Percentiles rank a stretch among this genome's conserved stretches.
Evolutionary conservation across 1,140 invertebrate species (phyloP).

Genomic region (Mizuhopecten yessoensis): DNA sequence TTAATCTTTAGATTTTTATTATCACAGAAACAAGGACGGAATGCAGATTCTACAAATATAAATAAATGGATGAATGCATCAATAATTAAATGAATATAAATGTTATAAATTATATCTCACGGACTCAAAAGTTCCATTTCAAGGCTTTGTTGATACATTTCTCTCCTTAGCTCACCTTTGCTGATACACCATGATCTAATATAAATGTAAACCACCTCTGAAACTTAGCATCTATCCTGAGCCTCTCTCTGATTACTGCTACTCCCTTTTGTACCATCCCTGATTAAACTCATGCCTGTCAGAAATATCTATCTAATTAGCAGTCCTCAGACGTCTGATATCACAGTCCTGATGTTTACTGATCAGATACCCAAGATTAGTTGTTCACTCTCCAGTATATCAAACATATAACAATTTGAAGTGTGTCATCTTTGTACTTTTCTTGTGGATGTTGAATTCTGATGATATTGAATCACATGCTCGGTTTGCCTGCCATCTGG

Average conservation of each 20-base stretch:
- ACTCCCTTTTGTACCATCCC: background rate
- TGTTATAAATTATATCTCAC: too few species aligned
- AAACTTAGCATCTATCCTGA: background rate
- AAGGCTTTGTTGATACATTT: background rate
- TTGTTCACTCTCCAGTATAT: background rate
- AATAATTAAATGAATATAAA: background rate
- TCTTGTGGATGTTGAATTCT: too few species aligned
- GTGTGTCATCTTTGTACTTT: too few species aligned
- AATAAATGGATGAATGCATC: background rate
- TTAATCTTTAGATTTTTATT: background rate
- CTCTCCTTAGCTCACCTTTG: too few species aligned
- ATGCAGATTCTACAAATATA: conserved; percentile 28
- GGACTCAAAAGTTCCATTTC: background rate
- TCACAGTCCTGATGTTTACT: background rate
- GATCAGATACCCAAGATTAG: background rate
- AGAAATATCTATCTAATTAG: background rate
- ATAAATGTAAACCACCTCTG: too few species aligned
- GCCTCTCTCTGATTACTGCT: background rate
- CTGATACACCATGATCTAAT: too few species aligned
- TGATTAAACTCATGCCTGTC: background rate
- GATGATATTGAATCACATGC: conserved; percentile 55
- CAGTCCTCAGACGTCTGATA: background rate
- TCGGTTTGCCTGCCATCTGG: conserved; percentile 75
- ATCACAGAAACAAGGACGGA: conserved; percentile 24
- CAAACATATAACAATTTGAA: background rate